phyloP scores from a whole-genome alignment of 2,797 vertebrate genomes.

The Chromobotia macracanthus region DNA sequence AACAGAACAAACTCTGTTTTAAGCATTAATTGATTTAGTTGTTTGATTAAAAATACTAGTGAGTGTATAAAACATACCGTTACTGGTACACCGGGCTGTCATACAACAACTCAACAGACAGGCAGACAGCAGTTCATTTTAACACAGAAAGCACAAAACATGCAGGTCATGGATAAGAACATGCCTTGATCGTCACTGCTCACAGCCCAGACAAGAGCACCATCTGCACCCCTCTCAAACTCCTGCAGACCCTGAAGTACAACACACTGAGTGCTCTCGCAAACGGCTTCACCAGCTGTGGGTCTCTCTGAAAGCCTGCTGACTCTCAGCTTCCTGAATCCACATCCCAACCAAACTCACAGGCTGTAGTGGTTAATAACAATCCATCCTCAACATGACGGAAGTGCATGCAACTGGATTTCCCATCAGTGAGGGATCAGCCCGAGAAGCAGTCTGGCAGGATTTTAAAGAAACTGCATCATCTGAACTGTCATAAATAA shows the following conservation, averaged over 20 bases:
- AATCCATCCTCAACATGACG: not conserved
- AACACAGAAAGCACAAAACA: slow-evolving; percentile 23
- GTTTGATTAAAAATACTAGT: no score
- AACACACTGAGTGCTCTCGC: slow-evolving; percentile 12
- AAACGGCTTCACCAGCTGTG: slow-evolving; percentile 10
- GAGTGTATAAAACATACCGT: not conserved
- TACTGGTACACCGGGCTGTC: not conserved
- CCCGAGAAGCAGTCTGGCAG: no score
- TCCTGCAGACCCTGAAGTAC: slow-evolving; percentile 19
- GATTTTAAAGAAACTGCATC: slow-evolving; percentile 46
- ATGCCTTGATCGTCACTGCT: slow-evolving; percentile 21
- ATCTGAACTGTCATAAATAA: slow-evolving; percentile 57
- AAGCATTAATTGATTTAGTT: not conserved
- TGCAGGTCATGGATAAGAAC: slow-evolving; percentile 11
- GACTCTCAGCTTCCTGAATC: not conserved
- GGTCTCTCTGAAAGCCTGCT: slow-evolving; percentile 15
- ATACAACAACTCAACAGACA: not conserved
- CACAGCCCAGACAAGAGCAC: slow-evolving; percentile 25
- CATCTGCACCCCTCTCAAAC: slow-evolving; percentile 43
- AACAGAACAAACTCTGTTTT: not conserved
- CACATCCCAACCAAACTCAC: slow-evolving; percentile 18
- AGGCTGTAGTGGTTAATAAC: not conserved
- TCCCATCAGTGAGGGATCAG: no score
- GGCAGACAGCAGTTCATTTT: not conserved
- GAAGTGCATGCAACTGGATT: no score